Conservation (phyloP, 2,797 vertebrate species). For the Falco columbarius region DNA sequence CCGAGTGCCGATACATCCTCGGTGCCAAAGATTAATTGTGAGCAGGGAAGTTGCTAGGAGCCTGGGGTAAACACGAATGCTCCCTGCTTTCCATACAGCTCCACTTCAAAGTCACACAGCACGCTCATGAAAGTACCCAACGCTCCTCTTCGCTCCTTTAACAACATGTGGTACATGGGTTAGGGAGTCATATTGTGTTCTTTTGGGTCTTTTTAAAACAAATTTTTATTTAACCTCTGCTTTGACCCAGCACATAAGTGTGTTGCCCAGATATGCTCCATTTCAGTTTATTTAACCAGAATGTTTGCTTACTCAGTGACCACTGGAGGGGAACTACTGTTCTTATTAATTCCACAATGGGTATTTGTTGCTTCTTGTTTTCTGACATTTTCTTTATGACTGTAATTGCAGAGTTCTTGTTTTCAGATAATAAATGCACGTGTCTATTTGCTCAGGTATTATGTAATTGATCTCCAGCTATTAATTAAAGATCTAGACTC, state of each 20-base stretch:
- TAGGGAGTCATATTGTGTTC: neutral
- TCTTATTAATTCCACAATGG: conserved; percentile 54
- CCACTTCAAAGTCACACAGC: neutral
- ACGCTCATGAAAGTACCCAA: neutral
- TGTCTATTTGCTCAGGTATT: conserved; percentile 54
- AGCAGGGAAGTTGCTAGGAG: neutral
- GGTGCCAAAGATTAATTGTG: neutral
- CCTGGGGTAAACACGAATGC: neutral
- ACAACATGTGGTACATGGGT: neutral
- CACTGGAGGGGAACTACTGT: conserved; percentile 68
- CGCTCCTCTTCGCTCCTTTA: neutral
- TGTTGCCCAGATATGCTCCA: conserved; percentile 68
- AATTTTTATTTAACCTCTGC: conserved; percentile 78
- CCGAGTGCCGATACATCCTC: neutral
- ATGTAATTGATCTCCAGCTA: conserved; percentile 63
- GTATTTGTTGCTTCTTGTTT: conserved; percentile 66
- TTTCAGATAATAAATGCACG: conserved; percentile 52
- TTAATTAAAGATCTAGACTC: conserved; percentile 75
- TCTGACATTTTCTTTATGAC: conserved; percentile 55
- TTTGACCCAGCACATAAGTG: conserved; percentile 74
- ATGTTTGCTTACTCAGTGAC: conserved; percentile 75
- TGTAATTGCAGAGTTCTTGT: conserved; percentile 57
- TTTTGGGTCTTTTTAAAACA: conserved; percentile 65
- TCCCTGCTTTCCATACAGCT: neutral
- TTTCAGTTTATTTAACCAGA: conserved; percentile 79